A percentile compares a stretch with the other conserved stretches of the same genome.
phyloP scores from a whole-genome alignment of 2,113 vertebrate genomes.

The Atrichornis clamosus region DNA sequence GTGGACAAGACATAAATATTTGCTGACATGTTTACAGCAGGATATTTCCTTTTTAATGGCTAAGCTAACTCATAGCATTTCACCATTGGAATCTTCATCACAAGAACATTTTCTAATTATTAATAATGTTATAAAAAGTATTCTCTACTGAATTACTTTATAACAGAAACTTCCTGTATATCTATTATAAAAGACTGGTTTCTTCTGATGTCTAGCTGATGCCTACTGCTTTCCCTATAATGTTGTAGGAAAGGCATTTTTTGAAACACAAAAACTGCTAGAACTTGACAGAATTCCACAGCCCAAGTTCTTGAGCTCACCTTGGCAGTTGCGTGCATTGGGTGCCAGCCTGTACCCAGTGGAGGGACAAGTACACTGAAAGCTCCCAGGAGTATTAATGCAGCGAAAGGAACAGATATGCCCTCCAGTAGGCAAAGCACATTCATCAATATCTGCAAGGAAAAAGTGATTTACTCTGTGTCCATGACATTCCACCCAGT shows the following conservation, averaged over 20 bases:
- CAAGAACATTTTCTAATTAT: neutral
- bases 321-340: constrained; percentile 95
- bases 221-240: neutral
- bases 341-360: constrained; percentile 84
- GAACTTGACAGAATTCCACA: neutral
- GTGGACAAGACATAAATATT: constrained; percentile 3
- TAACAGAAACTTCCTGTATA: neutral
- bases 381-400: constrained; percentile 89
- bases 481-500: neutral
- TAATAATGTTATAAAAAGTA: neutral
- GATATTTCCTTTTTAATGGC: neutral
- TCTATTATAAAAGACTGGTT: neutral
- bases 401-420: constrained; percentile 93
- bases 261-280: neutral
- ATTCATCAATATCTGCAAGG: constrained; percentile 91
- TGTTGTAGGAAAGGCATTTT: neutral
- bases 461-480: neutral
- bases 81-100: neutral
- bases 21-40: neutral
- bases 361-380: constrained; percentile 89
- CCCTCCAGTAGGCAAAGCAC: constrained; percentile 92
- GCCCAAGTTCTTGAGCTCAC: constrained; percentile 51
- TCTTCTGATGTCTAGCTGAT: neutral
- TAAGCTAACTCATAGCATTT: neutral
- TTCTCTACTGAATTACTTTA: neutral